phyloP scores from a whole-genome alignment of 2,113 vertebrate species.

The Podarcis cretensis region DNA sequence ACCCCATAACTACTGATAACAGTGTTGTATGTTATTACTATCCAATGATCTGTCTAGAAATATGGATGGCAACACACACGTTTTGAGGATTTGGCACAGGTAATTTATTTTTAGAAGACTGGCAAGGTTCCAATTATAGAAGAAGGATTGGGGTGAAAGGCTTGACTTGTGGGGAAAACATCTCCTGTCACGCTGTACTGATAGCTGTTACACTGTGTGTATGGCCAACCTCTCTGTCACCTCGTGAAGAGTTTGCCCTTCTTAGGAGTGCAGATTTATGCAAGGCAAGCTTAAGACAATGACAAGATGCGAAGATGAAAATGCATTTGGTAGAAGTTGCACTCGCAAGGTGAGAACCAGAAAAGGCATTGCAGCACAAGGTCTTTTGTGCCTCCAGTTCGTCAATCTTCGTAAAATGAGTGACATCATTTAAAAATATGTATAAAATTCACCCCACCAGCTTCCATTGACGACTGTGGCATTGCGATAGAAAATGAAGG shows the following conservation, averaged over 20 bases:
- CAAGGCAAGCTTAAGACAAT: neutral
- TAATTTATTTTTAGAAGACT: neutral
- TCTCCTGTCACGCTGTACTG: slow-evolving; percentile 12
- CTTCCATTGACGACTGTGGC: neutral
- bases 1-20: neutral
- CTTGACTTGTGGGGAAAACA: slow-evolving; percentile 8
- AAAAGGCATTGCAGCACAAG: neutral
- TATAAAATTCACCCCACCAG: neutral
- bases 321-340: neutral
- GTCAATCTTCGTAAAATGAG: neutral
- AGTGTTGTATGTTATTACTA: neutral
- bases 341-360: neutral
- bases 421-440: neutral
- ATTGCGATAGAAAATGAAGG: neutral
- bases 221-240: neutral
- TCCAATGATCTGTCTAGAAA: neutral
- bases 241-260: neutral
- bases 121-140: neutral
- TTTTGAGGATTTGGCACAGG: neutral
- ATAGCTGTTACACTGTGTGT: neutral
- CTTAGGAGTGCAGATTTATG: slow-evolving; percentile 14
- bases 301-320: slow-evolving; percentile 13
- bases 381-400: neutral
- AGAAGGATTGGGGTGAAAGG: neutral
- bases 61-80: neutral